These are phyloP conservation scores for Cryptocephalus primarius DNA, from an alignment of 2,888 invertebrate genomes.

Conservation along the genomic window DNA sequence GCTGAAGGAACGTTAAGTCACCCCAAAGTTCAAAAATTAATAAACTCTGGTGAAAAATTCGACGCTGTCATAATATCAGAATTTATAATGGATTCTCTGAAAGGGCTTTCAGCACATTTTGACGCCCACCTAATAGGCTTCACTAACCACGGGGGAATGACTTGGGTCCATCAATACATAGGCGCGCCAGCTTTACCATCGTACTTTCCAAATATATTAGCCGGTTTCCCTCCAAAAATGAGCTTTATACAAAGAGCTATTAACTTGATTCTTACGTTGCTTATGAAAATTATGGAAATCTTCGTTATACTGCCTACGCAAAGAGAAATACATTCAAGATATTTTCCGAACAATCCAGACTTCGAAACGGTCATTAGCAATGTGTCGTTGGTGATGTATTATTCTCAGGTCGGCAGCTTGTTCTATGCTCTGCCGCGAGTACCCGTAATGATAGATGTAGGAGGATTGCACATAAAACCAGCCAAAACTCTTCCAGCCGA, in stretches of 20 bases:
- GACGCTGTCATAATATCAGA: constrained; percentile 38
- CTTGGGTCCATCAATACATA: constrained; percentile 39
- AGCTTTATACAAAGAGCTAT: background rate
- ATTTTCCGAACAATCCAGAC: constrained; percentile 17
- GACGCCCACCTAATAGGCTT: constrained; percentile 32
- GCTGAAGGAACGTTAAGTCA: constrained; percentile 21
- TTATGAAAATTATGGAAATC: background rate
- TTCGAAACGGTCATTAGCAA: constrained; percentile 20
- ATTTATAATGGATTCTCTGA: constrained; percentile 40
- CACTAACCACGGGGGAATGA: constrained; percentile 36
- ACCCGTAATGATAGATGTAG: constrained; percentile 46
- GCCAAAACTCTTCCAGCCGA: constrained; percentile 21
- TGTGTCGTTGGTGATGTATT: constrained; percentile 23
- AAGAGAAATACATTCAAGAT: constrained; percentile 6
- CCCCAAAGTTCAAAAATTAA: constrained; percentile 25
- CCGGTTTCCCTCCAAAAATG: constrained; percentile 25
- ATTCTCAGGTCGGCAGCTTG: constrained; percentile 39
- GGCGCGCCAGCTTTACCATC: constrained; percentile 39
- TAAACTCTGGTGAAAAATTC: constrained; percentile 30
- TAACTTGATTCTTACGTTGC: background rate
- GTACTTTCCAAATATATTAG: constrained; percentile 37
- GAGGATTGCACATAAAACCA: constrained; percentile 39
- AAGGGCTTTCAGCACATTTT: constrained; percentile 31
- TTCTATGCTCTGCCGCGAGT: constrained; percentile 37
- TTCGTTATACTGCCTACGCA: background rate